These are phyloP conservation scores for Caenorhabditis sp. DNA, from an alignment of 2,888 invertebrate genomes.

Conservation along the genomic window DNA sequence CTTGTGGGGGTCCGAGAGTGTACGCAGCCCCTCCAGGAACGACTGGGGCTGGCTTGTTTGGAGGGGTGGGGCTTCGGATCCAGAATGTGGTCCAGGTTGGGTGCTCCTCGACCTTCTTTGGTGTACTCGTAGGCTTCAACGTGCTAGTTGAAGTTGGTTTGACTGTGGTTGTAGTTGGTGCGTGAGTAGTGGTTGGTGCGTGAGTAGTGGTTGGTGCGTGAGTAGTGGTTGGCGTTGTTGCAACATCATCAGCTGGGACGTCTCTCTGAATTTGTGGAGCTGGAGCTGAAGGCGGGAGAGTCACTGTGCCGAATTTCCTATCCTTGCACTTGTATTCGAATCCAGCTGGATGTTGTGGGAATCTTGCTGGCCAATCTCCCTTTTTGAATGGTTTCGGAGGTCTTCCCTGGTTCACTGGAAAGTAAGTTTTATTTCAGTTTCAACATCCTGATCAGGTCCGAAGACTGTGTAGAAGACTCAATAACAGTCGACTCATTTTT, in stretches of 20 bases:
- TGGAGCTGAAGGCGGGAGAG: conserved; percentile 4
- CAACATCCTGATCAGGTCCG: too few relatives aligned
- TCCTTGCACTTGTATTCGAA: conserved; percentile 37
- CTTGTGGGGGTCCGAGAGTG: conserved; percentile 33
- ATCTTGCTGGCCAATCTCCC: conserved; percentile 46
- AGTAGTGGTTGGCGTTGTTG: not conserved
- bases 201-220: conserved; percentile 2
- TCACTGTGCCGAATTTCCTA: conserved; percentile 9
- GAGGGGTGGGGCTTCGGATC: conserved; percentile 47
- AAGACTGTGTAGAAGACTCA: too few relatives aligned
- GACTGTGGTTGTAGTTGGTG: conserved; percentile 28
- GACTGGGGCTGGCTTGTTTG: conserved; percentile 30
- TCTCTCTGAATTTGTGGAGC: not conserved
- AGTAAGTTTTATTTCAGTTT: not conserved
- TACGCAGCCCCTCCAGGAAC: not conserved
- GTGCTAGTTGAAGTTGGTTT: conserved; percentile 27
- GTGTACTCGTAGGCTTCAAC: conserved; percentile 1
- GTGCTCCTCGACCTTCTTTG: not conserved
- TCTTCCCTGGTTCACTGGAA: not conserved
- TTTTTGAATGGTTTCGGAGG: not conserved
- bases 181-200: not conserved
- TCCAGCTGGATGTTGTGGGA: conserved; percentile 38
- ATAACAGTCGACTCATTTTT: too few relatives aligned
- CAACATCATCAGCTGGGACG: not conserved
- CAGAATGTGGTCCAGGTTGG: conserved; percentile 45